Evolutionary conservation across 92 coral and sea anemone genomes (phyloP).

Genomic region (Siderastrea siderea): DNA sequence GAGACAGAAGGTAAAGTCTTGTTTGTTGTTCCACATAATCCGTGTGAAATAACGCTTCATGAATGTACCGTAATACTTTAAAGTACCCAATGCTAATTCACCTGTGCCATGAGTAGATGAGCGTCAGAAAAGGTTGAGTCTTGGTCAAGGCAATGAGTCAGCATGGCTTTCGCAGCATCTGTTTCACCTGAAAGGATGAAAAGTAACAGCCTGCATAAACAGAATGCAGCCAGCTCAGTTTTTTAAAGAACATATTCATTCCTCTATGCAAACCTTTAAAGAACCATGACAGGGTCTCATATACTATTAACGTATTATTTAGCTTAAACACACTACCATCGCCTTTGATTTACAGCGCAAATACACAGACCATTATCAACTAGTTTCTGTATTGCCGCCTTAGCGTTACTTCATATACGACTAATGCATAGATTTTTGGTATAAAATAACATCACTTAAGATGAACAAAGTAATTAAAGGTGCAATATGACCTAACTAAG

Average conservation of each 20-base stretch:
- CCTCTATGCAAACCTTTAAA: no score
- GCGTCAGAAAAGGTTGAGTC: constrained; percentile 98
- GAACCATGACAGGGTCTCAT: no score
- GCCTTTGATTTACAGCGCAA: no score
- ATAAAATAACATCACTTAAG: background rate
- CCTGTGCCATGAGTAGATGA: constrained; percentile 99
- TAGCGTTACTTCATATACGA: background rate
- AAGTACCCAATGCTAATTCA: constrained; percentile 5
- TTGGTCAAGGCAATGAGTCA: constrained; percentile 92
- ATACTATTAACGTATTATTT: no score
- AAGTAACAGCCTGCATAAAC: background rate
- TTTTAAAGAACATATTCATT: no score
- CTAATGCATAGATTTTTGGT: background rate
- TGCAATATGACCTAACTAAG: no score
- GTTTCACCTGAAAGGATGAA: constrained; percentile 78
- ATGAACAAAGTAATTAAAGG: no score
- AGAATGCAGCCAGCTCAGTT: no score
- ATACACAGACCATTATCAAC: no score
- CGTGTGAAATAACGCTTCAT: background rate
- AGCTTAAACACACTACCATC: no score
- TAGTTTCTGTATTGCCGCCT: no score
- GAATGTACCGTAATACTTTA: background rate
- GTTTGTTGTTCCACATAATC: background rate
- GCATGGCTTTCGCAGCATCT: constrained; percentile 94
- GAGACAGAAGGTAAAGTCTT: background rate